Evolutionary conservation across 2,113 vertebrate species (phyloP), one percentile per base, ranked within the genome.

Genomic region (Brachirus orientalis): DNA sequence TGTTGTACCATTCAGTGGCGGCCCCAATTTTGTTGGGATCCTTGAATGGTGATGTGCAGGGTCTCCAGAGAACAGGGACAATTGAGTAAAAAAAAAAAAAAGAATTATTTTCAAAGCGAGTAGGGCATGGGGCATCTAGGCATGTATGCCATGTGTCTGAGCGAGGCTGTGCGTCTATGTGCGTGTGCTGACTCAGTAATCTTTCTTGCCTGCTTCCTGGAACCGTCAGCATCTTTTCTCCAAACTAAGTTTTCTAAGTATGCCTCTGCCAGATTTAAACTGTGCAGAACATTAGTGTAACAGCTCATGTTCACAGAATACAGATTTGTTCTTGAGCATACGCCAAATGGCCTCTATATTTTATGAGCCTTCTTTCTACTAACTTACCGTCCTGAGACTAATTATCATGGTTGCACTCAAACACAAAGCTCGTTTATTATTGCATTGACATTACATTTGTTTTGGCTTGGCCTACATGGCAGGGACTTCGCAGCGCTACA

Each of bases 321-420:
- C 88, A 89, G 67, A 88, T 91, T 85, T 88, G 79, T 84, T 88
- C 82, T 84, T 87, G 88, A 88, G 83, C 36, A 73, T 60, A 52
- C 50, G 88, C 90, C 89, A 92, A 90, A 85, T 69, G 80, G 89
- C 86, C 81, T 91, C 77, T 80, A 89, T 91, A 85, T 87, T 90
- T 90, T 77, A 90, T 84, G 87, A 91, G 86, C 83, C 79, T 77
- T 87, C 82, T 79, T 80, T 79, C 78, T 20, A 71, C 87, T 75
- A 87, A 91, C 81, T 72, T 75, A 82, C 69, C 75, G 70, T 90
- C 86, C 83, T 80, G 85, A 91, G 89, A 90, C 87, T 91, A 92
- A 92, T 92, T 92, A 92, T 86, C 83, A 76, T 66, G 76, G 88
- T 84, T 51, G 75, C 83, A 76, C 85, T 87, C 87, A 85, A 85